phyloP scores from a whole-genome alignment of 2,888 invertebrate species.

The Chrysolina oricalcia region DNA sequence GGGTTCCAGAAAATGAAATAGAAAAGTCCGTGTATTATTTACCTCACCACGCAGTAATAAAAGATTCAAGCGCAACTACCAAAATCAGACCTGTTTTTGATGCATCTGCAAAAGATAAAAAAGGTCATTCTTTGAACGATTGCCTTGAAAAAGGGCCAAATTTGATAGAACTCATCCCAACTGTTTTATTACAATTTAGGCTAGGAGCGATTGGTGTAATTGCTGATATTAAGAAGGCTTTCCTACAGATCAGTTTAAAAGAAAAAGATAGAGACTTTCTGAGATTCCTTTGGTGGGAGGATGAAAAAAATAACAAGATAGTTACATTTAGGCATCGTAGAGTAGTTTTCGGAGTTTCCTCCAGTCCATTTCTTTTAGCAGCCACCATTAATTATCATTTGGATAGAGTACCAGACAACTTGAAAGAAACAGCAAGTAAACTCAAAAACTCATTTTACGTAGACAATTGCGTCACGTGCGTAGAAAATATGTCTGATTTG shows the following conservation, averaged over 20 bases:
- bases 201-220: no score
- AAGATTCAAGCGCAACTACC: not conserved
- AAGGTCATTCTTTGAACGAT: no score
- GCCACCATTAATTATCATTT: not conserved
- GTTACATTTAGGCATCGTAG: not conserved
- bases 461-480: not conserved
- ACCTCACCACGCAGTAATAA: not conserved
- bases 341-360: not conserved
- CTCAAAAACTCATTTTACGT: not conserved
- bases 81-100: not conserved
- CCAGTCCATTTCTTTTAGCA: conserved; percentile 2
- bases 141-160: no score
- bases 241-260: no score
- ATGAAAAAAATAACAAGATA: not conserved
- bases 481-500: not conserved
- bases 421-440: not conserved
- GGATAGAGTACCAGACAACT: not conserved
- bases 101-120: no score
- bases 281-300: not conserved
- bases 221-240: no score
- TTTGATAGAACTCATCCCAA: no score
- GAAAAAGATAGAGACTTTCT: not conserved
- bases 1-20: not conserved
- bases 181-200: no score
- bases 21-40: not conserved